These are phyloP conservation scores for Proteles cristata DNA, from an alignment of 2,113 vertebrate species.

Conservation along the genomic window DNA sequence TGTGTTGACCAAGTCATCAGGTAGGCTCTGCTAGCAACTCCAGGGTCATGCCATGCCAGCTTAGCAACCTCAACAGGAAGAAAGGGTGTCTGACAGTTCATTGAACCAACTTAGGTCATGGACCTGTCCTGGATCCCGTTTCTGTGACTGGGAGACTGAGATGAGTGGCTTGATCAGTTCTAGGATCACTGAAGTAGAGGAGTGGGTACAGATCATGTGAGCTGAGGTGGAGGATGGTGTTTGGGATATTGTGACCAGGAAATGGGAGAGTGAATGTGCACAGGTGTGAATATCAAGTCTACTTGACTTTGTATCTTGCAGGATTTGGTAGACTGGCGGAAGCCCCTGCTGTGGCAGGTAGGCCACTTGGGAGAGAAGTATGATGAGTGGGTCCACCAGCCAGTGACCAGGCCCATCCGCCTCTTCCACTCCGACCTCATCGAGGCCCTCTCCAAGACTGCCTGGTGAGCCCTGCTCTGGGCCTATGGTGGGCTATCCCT, in stretches of 20 bases:
- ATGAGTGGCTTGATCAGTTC: neutral
- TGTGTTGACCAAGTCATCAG: neutral
- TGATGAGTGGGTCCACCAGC: constrained; percentile 97
- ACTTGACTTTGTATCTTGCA: constrained; percentile 75
- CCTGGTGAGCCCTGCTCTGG: constrained; percentile 89
- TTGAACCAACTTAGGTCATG: neutral
- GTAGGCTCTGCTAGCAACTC: neutral
- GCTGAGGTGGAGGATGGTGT: neutral
- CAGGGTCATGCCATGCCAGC: neutral
- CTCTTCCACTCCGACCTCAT: constrained; percentile 94
- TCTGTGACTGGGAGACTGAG: neutral
- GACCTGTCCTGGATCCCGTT: neutral
- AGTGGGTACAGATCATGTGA: neutral
- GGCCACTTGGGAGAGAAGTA: constrained; percentile 96
- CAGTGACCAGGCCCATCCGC: constrained; percentile 94
- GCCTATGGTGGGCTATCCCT: neutral
- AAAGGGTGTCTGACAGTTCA: neutral
- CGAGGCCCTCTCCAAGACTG: constrained; percentile 93
- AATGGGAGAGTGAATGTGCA: neutral
- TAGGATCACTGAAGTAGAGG: neutral
- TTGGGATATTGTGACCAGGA: neutral
- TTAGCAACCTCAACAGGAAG: neutral
- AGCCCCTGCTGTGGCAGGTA: constrained; percentile 97
- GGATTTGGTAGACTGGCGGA: constrained; percentile 97
- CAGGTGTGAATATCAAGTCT: neutral